Conservation (phyloP, 2,797 vertebrate genomes). For the Anguilla anguilla region DNA sequence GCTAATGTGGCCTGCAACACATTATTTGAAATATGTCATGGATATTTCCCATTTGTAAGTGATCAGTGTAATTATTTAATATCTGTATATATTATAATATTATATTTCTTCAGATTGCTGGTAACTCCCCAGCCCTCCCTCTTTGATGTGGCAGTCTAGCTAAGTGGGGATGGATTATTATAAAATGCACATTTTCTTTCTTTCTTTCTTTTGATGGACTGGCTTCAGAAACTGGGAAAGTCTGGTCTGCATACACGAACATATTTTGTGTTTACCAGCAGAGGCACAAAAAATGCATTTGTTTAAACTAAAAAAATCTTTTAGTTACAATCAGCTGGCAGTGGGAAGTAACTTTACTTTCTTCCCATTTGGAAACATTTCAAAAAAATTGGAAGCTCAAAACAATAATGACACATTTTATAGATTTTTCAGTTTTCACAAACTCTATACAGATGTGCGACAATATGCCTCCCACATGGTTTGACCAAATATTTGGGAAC, state of each 20-base stretch:
- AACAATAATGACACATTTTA: conserved; percentile 7
- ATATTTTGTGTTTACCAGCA: not conserved
- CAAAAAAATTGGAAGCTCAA: not conserved
- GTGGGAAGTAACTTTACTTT: not conserved
- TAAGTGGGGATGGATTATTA: not conserved
- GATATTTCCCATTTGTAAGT: not conserved
- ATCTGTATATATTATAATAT: not conserved
- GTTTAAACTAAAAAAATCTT: not conserved
- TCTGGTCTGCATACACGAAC: not conserved
- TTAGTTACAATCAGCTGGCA: not conserved
- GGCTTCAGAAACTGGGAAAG: not conserved
- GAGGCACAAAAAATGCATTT: conserved; percentile 2
- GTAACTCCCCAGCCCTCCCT: not conserved
- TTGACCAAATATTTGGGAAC: not conserved
- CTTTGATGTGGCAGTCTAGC: not conserved
- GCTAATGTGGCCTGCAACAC: not conserved
- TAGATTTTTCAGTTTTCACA: not conserved
- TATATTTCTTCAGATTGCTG: not conserved
- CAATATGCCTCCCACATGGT: not conserved
- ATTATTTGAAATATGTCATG: not conserved
- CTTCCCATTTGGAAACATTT: not conserved
- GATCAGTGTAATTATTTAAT: not conserved
- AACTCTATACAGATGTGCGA: not conserved
- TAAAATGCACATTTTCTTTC: not conserved
- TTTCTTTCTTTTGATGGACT: not conserved